Evolutionary conservation across 2,888 invertebrate species (phyloP).

Genomic region (Uloborus plumipes): DNA sequence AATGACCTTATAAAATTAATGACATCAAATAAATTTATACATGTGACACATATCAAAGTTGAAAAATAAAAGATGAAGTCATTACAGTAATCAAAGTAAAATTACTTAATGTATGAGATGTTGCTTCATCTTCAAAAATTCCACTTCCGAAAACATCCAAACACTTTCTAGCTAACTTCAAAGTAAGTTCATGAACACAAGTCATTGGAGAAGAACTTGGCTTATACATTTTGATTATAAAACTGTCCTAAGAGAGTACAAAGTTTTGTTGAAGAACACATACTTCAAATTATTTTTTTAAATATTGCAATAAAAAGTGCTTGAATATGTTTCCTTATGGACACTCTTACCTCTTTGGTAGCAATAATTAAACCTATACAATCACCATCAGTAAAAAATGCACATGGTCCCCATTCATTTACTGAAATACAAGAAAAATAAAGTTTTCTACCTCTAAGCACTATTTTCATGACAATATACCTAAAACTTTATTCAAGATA

Average conservation of each 20-base stretch:
- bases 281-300: not conserved
- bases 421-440: conserved; percentile 34
- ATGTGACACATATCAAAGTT: too few relatives aligned
- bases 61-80: too few relatives aligned
- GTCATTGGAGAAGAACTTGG: conserved; percentile 75
- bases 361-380: conserved; percentile 84
- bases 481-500: not conserved
- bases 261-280: conserved; percentile 7
- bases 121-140: conserved; percentile 79
- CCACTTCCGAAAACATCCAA: conserved; percentile 83
- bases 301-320: not conserved
- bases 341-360: conserved; percentile 79
- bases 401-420: conserved; percentile 72
- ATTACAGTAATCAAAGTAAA: too few relatives aligned
- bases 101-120: conserved; percentile 70
- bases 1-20: too few relatives aligned
- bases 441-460: not conserved
- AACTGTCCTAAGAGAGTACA: conserved; percentile 76
- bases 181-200: conserved; percentile 77
- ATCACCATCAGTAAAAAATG: conserved; percentile 84
- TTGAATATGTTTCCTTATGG: not conserved
- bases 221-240: conserved; percentile 82
- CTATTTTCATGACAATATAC: not conserved
- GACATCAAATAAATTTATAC: too few relatives aligned
- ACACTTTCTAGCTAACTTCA: conserved; percentile 84